Base-by-base conservation (phyloP, 1,140 invertebrate species). In the Calliphora vicina region DNA sequence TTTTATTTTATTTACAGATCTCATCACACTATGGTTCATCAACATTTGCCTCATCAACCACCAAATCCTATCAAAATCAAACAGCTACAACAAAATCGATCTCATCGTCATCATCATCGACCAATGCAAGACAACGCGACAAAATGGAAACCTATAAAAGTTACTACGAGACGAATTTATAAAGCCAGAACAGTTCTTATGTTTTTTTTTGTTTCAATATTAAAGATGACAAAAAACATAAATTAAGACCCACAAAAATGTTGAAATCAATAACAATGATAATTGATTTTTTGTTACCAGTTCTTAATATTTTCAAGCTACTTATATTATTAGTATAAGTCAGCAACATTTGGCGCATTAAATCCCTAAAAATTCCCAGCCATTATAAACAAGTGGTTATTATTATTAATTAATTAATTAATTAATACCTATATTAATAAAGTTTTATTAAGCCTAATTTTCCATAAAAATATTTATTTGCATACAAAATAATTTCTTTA, bases 81-180 rank as follows among this genome's bases (percentile, higher is more conserved):
- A 57, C 83, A 81, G 42, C 82, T 80, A 13, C 76, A 12, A 43
- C 82, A 35, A 61, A 78, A 35, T 72, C 50, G 57, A 61, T 81
- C 84, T 82, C 82, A n/a, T 57, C 85, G 25, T 61, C 81, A 27
- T 80, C 82, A 72, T 50, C 25, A n/a, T 50, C 84, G 84, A 80
- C 81, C 80, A 84, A 82, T 84, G 83, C 84, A 27, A 85, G 83
- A 82, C 86, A 87, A 86, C 87, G 87, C 80, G 88, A 87, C 72
- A 89, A 89, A 84, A 81, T 80, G 82, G 87, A 88, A 81, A 87
- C 84, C 80, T 89, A 87, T 84, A 89, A 89, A 87, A 89, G 88
- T 84, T 89, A 87, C 84, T 89, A 89, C 84, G 88, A 89, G 85
- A 89, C 88, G 84, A 89, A 88, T 88, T 89, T 89, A 87, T 89